Evolutionary conservation across 2,113 vertebrate genomes (phyloP), one percentile per base, ranked within the genome.

Genomic region (Phalacrocorax pelagicus): DNA sequence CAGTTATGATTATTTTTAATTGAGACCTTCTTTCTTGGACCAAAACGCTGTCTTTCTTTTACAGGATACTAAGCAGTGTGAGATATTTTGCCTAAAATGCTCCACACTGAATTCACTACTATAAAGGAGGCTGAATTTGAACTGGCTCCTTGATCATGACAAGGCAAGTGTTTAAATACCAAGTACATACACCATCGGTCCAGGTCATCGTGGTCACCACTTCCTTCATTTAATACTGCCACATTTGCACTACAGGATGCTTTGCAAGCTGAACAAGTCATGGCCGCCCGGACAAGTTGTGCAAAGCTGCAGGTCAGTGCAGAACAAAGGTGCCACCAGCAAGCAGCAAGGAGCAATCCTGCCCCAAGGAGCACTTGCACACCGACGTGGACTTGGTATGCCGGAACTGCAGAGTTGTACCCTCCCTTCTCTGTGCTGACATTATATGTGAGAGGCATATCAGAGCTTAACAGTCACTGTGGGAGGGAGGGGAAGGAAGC

Each of bases 351-450:
- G 27, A 61, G 8, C 36, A 30, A 38, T 73, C 30, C 75, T 51
- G 7, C 10, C 9, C 51, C 71, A 47, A 55, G 67, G 11, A 58
- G 3, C 55, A 3, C 0, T 0, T 21, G 23, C 5, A 55, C 29
- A 46, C 13, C 38, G 30, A 5, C 24, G 12, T 1, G 15, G 22
- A 30, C 27, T 71, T 55, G 17, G 29, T 40, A 14, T 36, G 14
- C 4, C 6, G 1, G 26, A 82, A 51, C 12, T 15, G 21, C 29
- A 52, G 29, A 72, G 3, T 2, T 62, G 34, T 1, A 30, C 13
- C 11, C 15, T 82, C 11, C 30, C 23, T 58, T 52, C 47, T 75
- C 69, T 0, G 0, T 54, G 36, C 30, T 83, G 36, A 26, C 11
- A 3, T 24, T 34, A 26, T 32, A 61, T 86, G 21, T 44, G 24